Conservation (phyloP, 92 coral and sea anemone species). For the Anthopleura xanthogrammica region DNA sequence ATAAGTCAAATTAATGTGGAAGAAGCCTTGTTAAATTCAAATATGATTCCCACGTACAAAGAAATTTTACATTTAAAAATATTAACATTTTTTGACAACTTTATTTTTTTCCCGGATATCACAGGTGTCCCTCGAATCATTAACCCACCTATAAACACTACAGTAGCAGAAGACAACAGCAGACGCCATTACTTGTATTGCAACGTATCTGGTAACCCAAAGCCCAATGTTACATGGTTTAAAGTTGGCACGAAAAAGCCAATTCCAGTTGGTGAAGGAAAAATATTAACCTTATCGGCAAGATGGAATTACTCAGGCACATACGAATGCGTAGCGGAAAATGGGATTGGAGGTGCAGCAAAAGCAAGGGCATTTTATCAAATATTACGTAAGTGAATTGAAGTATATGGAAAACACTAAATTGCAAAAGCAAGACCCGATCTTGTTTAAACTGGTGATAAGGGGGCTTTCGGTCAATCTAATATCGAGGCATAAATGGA, state of each 20-base stretch:
- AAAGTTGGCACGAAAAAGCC: conserved; percentile 3
- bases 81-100: neutral
- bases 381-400: conserved; percentile 60
- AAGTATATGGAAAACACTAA: neutral
- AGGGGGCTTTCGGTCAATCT: too few species aligned
- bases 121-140: conserved; percentile 39
- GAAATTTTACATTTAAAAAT: neutral
- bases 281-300: neutral
- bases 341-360: conserved; percentile 65
- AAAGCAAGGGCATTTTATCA: conserved; percentile 34
- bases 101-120: neutral
- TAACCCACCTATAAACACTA: conserved; percentile 30
- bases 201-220: conserved; percentile 68
- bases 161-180: conserved; percentile 19
- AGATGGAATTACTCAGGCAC: conserved; percentile 33
- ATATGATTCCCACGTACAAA: too few species aligned
- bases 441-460: neutral
- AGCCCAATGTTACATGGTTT: conserved; percentile 37
- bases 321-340: conserved; percentile 63
- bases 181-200: conserved; percentile 44
- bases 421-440: neutral
- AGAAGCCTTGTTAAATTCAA: too few species aligned
- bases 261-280: neutral
- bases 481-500: too few species aligned
- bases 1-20: too few species aligned